Percentiles rank a stretch among this genome's conserved stretches.
These are phyloP conservation scores for Cydia pomonella DNA, from an alignment of 1,140 invertebrate genomes.

Conservation along the genomic window DNA sequence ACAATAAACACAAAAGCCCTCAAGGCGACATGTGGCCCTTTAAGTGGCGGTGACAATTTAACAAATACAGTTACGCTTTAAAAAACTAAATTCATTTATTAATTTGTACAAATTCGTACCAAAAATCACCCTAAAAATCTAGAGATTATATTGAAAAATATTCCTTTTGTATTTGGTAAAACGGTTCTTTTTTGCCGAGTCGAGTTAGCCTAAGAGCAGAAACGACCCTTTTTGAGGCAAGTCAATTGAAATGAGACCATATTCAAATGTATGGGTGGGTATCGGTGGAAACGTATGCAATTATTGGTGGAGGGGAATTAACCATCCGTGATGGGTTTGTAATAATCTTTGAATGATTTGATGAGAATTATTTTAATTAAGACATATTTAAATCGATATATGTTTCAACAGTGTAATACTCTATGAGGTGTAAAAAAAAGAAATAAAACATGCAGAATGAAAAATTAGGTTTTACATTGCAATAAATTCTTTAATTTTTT, in stretches of 20 bases:
- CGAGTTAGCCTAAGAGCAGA: slow-evolving; percentile 20
- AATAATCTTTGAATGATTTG: slow-evolving; percentile 59
- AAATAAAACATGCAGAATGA: too few relatives aligned
- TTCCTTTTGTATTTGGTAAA: not conserved
- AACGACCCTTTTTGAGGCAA: slow-evolving; percentile 49
- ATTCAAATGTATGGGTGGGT: slow-evolving; percentile 74
- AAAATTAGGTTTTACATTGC: too few relatives aligned
- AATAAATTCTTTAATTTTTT: too few relatives aligned
- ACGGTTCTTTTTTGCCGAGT: slow-evolving; percentile 32
- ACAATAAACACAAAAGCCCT: slow-evolving; percentile 72
- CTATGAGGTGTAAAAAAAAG: too few relatives aligned
- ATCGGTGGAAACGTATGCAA: slow-evolving; percentile 77
- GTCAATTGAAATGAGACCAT: slow-evolving; percentile 72
- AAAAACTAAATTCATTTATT: slow-evolving; percentile 66
- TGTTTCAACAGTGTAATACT: too few relatives aligned
- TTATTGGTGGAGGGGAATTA: slow-evolving; percentile 66
- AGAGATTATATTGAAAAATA: slow-evolving; percentile 29
- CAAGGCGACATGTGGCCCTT: slow-evolving; percentile 75
- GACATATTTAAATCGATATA: too few relatives aligned
- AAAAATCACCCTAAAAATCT: slow-evolving; percentile 36
- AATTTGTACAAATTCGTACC: slow-evolving; percentile 39
- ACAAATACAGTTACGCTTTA: slow-evolving; percentile 77
- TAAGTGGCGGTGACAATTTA: slow-evolving; percentile 79
- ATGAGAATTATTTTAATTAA: slow-evolving; percentile 33
- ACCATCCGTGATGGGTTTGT: slow-evolving; percentile 64